A percentile compares a stretch with the other conserved stretches of the same genome.
These are phyloP conservation scores for Drosophila phalerata DNA, from an alignment of 2,888 invertebrate species.

Conservation along the genomic window DNA sequence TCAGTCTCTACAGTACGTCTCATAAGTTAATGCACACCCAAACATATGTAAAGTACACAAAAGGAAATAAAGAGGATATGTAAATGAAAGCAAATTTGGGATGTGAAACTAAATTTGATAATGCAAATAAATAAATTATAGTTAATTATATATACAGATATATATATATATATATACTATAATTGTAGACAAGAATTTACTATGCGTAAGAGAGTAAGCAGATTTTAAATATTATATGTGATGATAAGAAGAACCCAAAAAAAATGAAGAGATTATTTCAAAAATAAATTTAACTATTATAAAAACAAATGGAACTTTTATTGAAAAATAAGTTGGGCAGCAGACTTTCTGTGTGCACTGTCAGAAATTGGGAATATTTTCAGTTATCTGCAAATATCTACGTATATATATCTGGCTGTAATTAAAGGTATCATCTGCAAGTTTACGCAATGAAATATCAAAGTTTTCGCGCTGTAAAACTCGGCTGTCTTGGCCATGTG, in stretches of 20 bases:
- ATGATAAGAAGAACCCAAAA: slow-evolving; percentile 48
- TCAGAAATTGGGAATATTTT: too few relatives aligned
- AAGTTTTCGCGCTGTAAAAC: slow-evolving; percentile 10
- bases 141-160: slow-evolving; percentile 18
- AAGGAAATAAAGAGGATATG: slow-evolving; percentile 4
- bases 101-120: slow-evolving; percentile 30
- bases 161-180: slow-evolving; percentile 24
- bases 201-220: slow-evolving; percentile 62
- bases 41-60: slow-evolving; percentile 22
- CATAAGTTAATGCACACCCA: slow-evolving; percentile 25
- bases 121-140: slow-evolving; percentile 31
- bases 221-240: slow-evolving; percentile 73
- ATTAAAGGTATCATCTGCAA: slow-evolving; percentile 15
- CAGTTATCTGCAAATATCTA: not conserved
- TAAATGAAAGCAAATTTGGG: slow-evolving; percentile 22
- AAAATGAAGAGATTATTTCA: slow-evolving; percentile 55
- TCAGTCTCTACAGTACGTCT: slow-evolving; percentile 24
- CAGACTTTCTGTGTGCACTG: not conserved
- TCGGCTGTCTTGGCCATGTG: slow-evolving; percentile 37
- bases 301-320: not conserved
- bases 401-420: not conserved
- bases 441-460: not conserved
- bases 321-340: too few relatives aligned
- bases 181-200: slow-evolving; percentile 71
- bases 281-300: slow-evolving; percentile 33